These are phyloP conservation scores for Phymastichus coffea DNA, from an alignment of 1,140 invertebrate species.

Conservation along the genomic window DNA sequence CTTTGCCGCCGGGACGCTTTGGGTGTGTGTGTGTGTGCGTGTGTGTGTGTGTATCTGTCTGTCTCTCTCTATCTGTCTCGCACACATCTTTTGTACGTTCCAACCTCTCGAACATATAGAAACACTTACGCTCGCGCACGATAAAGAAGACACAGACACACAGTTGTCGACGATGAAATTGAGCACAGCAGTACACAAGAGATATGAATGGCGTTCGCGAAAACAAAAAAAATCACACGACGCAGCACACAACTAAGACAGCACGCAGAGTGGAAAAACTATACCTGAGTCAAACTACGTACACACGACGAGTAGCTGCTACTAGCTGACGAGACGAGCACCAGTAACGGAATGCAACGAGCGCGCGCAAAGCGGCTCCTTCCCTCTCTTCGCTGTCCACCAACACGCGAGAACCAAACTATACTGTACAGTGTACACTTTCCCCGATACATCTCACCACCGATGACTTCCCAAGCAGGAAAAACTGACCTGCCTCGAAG, in stretches of 20 bases:
- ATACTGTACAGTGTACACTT: not conserved
- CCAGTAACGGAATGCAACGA: conserved; percentile 22
- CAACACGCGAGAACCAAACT: not conserved
- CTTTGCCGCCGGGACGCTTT: too few relatives aligned
- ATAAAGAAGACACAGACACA: not conserved
- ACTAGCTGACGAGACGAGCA: conserved; percentile 21
- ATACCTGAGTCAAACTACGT: too few relatives aligned
- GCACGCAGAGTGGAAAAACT: too few relatives aligned
- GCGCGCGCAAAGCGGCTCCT: not conserved
- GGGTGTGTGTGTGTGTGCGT: too few relatives aligned
- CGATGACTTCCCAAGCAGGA: not conserved
- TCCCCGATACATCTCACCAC: not conserved
- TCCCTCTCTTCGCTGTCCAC: not conserved
- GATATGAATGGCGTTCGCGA: too few relatives aligned
- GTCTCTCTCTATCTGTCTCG: not conserved
- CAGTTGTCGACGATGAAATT: not conserved
- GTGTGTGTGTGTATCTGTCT: not conserved
- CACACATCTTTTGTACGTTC: too few relatives aligned
- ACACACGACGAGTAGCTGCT: too few relatives aligned
- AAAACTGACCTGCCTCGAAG: conserved; percentile 21
- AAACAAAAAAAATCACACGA: too few relatives aligned
- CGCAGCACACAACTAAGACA: too few relatives aligned
- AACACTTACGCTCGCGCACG: not conserved
- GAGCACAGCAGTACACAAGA: too few relatives aligned
- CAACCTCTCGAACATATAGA: too few relatives aligned